These are phyloP conservation scores for Ia io DNA, from an alignment of 2,113 vertebrate species.

Conservation along the genomic window DNA sequence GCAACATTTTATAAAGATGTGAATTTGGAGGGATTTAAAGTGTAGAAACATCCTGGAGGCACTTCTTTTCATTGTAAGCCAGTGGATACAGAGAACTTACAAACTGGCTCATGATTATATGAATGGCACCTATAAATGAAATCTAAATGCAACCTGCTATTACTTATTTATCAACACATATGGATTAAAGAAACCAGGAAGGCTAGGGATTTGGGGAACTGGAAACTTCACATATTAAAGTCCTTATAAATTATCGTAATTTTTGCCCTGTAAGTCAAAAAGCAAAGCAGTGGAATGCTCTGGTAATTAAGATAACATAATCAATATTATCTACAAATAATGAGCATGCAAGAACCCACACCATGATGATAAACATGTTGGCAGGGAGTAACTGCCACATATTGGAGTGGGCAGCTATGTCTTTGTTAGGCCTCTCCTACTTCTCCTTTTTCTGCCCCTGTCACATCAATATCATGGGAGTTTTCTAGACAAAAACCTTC, in stretches of 20 bases:
- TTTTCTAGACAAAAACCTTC: conserved; percentile 32
- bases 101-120: conserved; percentile 31
- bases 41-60: neutral
- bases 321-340: conserved; percentile 40
- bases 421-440: neutral
- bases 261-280: neutral
- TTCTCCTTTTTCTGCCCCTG: neutral
- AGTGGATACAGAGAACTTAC: neutral
- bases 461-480: neutral
- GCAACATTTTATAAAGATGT: neutral
- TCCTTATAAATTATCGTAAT: neutral
- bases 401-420: neutral
- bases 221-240: neutral
- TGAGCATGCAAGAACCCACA: neutral
- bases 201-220: neutral
- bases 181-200: neutral
- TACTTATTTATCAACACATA: conserved; percentile 56
- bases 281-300: neutral
- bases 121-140: conserved; percentile 35
- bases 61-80: conserved; percentile 27
- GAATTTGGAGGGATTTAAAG: conserved; percentile 1
- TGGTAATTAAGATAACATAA: conserved; percentile 12
- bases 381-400: neutral
- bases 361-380: neutral
- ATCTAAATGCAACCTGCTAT: conserved; percentile 39